These are phyloP conservation scores for Brachyhypopomus gauderio DNA, from an alignment of 2,113 vertebrate genomes.

Conservation along the genomic window DNA sequence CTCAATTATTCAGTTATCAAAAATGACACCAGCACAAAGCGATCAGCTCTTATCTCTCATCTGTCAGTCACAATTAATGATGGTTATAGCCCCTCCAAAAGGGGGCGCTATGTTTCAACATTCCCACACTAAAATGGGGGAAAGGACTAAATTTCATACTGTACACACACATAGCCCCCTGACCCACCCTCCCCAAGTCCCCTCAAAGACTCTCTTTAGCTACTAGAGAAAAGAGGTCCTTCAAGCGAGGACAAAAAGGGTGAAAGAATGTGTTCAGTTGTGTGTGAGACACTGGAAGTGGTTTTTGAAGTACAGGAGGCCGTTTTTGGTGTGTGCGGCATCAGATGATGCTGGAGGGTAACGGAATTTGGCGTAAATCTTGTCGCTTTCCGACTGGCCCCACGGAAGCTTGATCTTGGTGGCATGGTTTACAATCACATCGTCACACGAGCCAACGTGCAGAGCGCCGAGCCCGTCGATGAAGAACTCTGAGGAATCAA, in stretches of 20 bases:
- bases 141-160: background rate
- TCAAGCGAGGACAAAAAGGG: slow-evolving; percentile 37
- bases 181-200: background rate
- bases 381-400: slow-evolving; percentile 77
- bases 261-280: slow-evolving; percentile 68
- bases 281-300: slow-evolving; percentile 86
- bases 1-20: slow-evolving; percentile 16
- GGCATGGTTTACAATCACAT: slow-evolving; percentile 87
- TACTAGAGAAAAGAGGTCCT: slow-evolving; percentile 59
- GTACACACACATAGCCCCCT: background rate
- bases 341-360: slow-evolving; percentile 80
- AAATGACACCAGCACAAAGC: background rate
- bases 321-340: slow-evolving; percentile 75
- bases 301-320: slow-evolving; percentile 90
- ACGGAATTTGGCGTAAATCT: slow-evolving; percentile 84
- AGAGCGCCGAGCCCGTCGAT: slow-evolving; percentile 88
- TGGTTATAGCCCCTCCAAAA: slow-evolving; percentile 4
- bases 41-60: slow-evolving; percentile 11
- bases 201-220: slow-evolving; percentile 64
- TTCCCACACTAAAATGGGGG: slow-evolving; percentile 27
- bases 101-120: slow-evolving; percentile 12
- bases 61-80: slow-evolving; percentile 30
- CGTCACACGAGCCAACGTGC: slow-evolving; percentile 89
- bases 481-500: slow-evolving; percentile 83
- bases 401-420: slow-evolving; percentile 90